Evolutionary conservation across 2,797 vertebrate genomes (phyloP).

Genomic region (Todus mexicanus): DNA sequence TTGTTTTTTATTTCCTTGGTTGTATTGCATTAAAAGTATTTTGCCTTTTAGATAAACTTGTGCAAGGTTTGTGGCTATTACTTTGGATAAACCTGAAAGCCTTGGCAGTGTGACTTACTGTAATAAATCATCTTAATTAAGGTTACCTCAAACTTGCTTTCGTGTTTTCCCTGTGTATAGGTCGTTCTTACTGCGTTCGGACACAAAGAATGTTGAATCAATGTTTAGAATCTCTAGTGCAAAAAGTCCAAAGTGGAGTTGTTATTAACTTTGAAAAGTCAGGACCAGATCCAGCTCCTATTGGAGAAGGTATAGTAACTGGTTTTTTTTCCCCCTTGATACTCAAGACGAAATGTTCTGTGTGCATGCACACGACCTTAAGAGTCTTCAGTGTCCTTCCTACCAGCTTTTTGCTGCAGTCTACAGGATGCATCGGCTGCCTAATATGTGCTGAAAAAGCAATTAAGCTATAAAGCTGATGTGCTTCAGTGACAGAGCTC

Average conservation of each 20-base stretch:
- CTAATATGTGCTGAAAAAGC: neutral
- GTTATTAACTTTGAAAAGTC: constrained; percentile 87
- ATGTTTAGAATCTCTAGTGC: constrained; percentile 84
- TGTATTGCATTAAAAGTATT: neutral
- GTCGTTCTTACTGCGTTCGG: constrained; percentile 93
- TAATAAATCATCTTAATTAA: neutral
- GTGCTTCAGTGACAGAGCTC: neutral
- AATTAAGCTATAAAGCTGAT: neutral
- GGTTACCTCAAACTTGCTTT: neutral
- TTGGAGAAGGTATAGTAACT: constrained; percentile 83
- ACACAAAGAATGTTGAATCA: constrained; percentile 90
- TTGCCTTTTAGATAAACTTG: neutral
- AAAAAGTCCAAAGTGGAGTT: constrained; percentile 86
- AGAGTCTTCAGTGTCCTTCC: neutral
- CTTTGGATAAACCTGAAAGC: neutral
- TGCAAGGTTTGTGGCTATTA: neutral
- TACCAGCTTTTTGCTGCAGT: neutral
- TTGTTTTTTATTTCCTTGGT: neutral
- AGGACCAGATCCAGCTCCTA: constrained; percentile 84
- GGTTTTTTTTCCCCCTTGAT: accelerated
- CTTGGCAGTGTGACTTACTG: neutral
- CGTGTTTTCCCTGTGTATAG: constrained; percentile 44
- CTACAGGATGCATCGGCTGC: neutral
- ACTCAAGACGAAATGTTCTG: neutral
- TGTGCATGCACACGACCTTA: neutral